Evolutionary conservation across 2,113 vertebrate species (phyloP).

Genomic region (Amia ocellicauda): DNA sequence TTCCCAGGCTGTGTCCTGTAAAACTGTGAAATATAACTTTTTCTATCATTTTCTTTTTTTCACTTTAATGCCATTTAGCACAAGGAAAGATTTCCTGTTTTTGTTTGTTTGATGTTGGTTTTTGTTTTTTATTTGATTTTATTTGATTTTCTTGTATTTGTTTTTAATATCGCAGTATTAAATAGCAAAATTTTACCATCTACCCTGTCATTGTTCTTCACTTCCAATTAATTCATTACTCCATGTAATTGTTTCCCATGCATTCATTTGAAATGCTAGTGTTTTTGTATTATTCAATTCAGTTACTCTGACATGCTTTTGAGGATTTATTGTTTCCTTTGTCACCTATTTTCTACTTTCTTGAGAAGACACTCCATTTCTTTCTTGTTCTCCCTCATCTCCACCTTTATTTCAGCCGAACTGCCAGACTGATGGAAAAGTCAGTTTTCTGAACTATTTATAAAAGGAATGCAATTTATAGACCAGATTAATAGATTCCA

Average conservation of each 20-base stretch:
- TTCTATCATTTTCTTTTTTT: too few species aligned
- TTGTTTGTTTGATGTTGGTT: conserved; percentile 6
- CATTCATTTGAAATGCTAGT: not conserved
- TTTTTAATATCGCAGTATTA: conserved; percentile 26
- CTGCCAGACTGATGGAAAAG: not conserved
- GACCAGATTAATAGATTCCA: not conserved
- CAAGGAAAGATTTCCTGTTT: conserved; percentile 13
- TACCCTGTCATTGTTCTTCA: not conserved
- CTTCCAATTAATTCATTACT: not conserved
- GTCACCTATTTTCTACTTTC: not conserved
- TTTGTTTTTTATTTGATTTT: conserved; percentile 1
- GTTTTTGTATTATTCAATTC: not conserved
- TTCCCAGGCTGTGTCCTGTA: conserved; percentile 15
- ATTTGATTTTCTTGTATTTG: conserved; percentile 21
- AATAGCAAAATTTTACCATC: conserved; percentile 23
- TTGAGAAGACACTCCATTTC: not conserved
- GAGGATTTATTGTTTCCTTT: not conserved
- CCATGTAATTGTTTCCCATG: not conserved
- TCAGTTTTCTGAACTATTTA: not conserved
- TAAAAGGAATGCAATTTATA: not conserved
- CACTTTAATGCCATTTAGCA: conserved; percentile 11
- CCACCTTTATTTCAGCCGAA: not conserved
- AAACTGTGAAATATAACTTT: conserved; percentile 22
- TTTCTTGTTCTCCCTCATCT: not conserved
- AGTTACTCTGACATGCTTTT: not conserved